A percentile compares a stretch with the other conserved stretches of the same genome.
phyloP scores from a whole-genome alignment of 2,888 invertebrate genomes.

The Stenoptilia bipunctidactyla region DNA sequence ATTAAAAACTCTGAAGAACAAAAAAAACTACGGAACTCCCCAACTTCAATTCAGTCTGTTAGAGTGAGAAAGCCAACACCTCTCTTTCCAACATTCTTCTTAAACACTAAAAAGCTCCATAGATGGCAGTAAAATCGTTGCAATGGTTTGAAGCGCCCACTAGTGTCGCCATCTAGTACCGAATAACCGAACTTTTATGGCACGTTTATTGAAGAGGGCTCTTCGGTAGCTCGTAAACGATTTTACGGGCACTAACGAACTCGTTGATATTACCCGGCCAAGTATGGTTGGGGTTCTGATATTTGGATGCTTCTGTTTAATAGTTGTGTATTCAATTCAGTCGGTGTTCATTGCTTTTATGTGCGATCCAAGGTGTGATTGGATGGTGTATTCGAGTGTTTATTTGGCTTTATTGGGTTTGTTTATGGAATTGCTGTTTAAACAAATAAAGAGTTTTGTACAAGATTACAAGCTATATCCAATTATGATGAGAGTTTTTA shows the following conservation, averaged over 20 bases:
- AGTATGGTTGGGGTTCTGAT: slow-evolving; percentile 60
- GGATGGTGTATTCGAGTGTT: slow-evolving; percentile 69
- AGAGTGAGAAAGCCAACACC: slow-evolving; percentile 20
- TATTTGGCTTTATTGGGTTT: slow-evolving; percentile 71
- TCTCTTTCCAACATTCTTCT: slow-evolving; percentile 33
- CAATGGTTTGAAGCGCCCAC: slow-evolving; percentile 60
- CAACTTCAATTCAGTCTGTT: slow-evolving; percentile 32
- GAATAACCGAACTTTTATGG: slow-evolving; percentile 68
- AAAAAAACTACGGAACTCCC: too few relatives aligned
- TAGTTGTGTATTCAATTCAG: slow-evolving; percentile 62
- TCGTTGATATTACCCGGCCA: slow-evolving; percentile 64
- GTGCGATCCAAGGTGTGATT: slow-evolving; percentile 71
- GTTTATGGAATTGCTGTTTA: slow-evolving; percentile 71
- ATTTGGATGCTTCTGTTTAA: slow-evolving; percentile 61
- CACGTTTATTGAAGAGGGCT: slow-evolving; percentile 69
- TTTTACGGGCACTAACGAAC: slow-evolving; percentile 67
- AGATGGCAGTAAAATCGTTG: slow-evolving; percentile 69
- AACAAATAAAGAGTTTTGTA: slow-evolving; percentile 64
- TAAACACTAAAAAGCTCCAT: slow-evolving; percentile 64
- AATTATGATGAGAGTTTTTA: slow-evolving; percentile 44
- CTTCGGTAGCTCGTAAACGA: slow-evolving; percentile 71
- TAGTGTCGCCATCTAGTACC: slow-evolving; percentile 67
- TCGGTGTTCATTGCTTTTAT: slow-evolving; percentile 66
- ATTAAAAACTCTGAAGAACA: slow-evolving; percentile 24
- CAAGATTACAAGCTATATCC: slow-evolving; percentile 68